A percentile compares a stretch with the other conserved stretches of the same genome.
Conservation (phyloP, 2,797 vertebrate genomes). For the Oreortyx pictus region DNA sequence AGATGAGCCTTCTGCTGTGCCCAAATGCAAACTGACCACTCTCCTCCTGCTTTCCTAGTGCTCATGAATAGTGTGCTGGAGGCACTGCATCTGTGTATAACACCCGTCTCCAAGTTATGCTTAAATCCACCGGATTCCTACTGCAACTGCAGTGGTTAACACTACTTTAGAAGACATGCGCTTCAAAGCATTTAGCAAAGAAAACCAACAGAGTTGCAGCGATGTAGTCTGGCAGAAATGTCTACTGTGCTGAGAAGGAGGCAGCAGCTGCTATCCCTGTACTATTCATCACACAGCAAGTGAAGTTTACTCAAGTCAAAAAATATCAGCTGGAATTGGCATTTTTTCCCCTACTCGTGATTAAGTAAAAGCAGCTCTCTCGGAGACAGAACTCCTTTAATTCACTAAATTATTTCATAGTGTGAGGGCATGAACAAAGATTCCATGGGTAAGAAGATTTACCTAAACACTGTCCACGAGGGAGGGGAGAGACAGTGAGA, state of each 20-base stretch:
- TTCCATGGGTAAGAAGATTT: neutral
- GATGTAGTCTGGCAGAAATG: neutral
- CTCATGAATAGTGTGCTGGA: neutral
- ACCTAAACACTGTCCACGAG: neutral
- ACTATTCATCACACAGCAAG: neutral
- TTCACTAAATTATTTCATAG: too few species aligned
- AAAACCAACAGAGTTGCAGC: neutral
- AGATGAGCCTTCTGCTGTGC: neutral
- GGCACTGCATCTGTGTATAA: neutral
- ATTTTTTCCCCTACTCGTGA: neutral
- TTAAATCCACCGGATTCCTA: neutral
- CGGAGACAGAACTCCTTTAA: neutral
- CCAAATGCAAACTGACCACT: neutral
- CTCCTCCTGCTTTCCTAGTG: too few species aligned
- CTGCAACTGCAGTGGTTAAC: neutral
- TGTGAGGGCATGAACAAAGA: too few species aligned
- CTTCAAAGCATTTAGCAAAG: neutral
- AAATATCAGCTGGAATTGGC: neutral
- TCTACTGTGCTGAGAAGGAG: neutral
- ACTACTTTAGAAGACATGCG: neutral
- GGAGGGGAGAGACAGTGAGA: neutral
- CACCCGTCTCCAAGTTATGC: neutral
- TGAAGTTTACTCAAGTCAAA: rapidly evolving
- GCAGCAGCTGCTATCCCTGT: neutral
- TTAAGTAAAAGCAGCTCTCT: neutral